phyloP scores from a whole-genome alignment of 2,888 invertebrate species.

The Ommatoiulus sabulosus region DNA sequence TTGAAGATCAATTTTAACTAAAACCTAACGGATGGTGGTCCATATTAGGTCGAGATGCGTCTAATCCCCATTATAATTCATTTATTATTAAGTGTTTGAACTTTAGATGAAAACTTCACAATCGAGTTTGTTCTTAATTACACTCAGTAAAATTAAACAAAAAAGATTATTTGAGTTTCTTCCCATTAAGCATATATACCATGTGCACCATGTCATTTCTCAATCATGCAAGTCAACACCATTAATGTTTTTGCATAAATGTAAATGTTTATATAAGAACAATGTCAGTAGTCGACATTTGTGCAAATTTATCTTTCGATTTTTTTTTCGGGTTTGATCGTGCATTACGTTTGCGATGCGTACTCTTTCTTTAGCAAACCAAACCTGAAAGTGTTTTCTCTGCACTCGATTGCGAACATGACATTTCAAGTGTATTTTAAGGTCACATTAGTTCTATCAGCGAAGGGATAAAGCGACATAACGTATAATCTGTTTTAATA shows the following conservation, averaged over 20 bases:
- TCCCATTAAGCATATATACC: conserved; percentile 32
- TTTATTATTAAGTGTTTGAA: background rate
- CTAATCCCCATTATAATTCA: too few relatives aligned
- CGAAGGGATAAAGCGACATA: too few relatives aligned
- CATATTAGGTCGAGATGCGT: too few relatives aligned
- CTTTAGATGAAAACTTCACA: background rate
- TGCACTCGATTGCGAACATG: background rate
- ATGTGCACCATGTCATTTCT: background rate
- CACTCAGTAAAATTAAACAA: background rate
- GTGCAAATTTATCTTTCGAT: background rate
- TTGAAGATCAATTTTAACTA: too few relatives aligned
- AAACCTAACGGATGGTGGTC: too few relatives aligned
- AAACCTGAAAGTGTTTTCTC: conserved; percentile 7
- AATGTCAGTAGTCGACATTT: background rate
- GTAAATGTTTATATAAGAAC: background rate
- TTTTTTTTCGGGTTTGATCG: background rate
- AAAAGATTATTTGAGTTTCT: background rate
- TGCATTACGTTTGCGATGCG: background rate
- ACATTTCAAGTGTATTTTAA: background rate
- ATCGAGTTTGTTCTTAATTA: background rate
- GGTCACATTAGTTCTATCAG: background rate
- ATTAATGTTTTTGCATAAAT: background rate
- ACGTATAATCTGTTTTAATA: too few relatives aligned
- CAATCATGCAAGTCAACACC: background rate
- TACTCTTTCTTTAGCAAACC: background rate